Evolutionary conservation across 2,113 vertebrate genomes (phyloP).

Genomic region (Phainopepla nitens): DNA sequence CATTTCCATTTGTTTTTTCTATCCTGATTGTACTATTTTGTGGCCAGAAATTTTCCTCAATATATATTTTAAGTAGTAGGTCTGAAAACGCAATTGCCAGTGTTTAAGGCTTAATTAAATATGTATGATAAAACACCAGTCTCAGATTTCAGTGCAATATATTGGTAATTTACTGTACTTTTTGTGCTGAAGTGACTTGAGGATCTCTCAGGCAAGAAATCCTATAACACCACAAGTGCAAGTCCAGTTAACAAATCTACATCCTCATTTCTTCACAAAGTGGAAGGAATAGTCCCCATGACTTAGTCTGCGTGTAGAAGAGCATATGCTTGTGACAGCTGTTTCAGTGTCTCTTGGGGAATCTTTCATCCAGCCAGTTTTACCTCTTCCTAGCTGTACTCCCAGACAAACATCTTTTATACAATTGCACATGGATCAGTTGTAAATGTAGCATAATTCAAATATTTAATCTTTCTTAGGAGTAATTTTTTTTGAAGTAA

Average conservation of each 20-base stretch:
- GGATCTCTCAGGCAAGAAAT: not conserved
- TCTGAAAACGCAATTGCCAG: not conserved
- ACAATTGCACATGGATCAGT: not conserved
- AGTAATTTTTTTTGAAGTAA: not conserved
- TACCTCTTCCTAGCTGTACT: not conserved
- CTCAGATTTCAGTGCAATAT: not conserved
- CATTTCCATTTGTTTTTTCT: not conserved
- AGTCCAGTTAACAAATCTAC: not conserved
- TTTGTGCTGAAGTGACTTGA: not conserved
- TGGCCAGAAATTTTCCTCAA: not conserved
- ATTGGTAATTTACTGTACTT: not conserved
- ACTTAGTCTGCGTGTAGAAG: not conserved
- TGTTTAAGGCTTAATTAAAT: not conserved
- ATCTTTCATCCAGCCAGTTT: not conserved
- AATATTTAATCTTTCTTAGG: not conserved
- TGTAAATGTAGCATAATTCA: fast-evolving
- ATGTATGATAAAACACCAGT: not conserved
- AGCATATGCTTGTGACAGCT: not conserved
- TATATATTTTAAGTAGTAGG: not conserved
- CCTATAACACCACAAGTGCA: not conserved
- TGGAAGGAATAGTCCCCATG: not conserved
- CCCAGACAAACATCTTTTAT: not conserved
- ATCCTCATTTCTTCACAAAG: not conserved
- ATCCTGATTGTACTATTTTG: not conserved
- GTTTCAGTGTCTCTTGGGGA: not conserved